Evolutionary conservation across 1,140 invertebrate species (phyloP).

Genomic region (Eciton burchellii): DNA sequence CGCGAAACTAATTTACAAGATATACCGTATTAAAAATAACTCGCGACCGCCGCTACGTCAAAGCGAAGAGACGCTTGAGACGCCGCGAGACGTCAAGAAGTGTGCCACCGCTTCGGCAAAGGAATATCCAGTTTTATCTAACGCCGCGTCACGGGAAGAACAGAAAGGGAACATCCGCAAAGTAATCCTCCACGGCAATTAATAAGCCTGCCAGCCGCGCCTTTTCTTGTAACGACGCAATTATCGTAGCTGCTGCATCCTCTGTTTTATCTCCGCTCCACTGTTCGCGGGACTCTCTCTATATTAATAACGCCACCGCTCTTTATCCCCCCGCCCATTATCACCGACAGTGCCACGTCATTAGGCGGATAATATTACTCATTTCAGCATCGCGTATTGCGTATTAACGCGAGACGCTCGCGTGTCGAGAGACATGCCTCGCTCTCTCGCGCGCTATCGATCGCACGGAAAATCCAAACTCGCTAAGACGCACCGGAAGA

Average conservation of each 20-base stretch:
- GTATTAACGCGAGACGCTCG: conserved; percentile 16
- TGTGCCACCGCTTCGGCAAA: conserved; percentile 39
- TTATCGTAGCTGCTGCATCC: conserved; percentile 5
- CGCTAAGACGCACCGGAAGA: not conserved
- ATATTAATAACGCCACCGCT: conserved; percentile 19
- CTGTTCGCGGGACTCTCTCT: not conserved
- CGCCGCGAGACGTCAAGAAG: not conserved
- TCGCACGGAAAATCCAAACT: conserved; percentile 38
- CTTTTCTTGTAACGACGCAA: not conserved
- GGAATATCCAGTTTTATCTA: conserved; percentile 46
- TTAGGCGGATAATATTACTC: conserved; percentile 38
- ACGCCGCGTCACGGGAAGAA: not conserved
- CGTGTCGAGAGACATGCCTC: conserved; percentile 21
- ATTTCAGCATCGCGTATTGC: conserved; percentile 2
- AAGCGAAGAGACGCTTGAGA: conserved; percentile 44
- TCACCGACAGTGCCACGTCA: conserved; percentile 16
- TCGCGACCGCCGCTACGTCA: conserved; percentile 33
- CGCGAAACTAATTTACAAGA: conserved; percentile 60
- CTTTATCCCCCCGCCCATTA: conserved; percentile 36
- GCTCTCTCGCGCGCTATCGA: conserved; percentile 41
- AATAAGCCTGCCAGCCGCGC: not conserved
- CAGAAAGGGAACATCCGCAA: not conserved
- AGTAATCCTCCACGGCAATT: conserved; percentile 42
- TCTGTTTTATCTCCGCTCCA: not conserved
- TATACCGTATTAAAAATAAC: conserved; percentile 59